phyloP scores from a whole-genome alignment of 2,888 invertebrate genomes.

The Epinotia brunnichana region DNA sequence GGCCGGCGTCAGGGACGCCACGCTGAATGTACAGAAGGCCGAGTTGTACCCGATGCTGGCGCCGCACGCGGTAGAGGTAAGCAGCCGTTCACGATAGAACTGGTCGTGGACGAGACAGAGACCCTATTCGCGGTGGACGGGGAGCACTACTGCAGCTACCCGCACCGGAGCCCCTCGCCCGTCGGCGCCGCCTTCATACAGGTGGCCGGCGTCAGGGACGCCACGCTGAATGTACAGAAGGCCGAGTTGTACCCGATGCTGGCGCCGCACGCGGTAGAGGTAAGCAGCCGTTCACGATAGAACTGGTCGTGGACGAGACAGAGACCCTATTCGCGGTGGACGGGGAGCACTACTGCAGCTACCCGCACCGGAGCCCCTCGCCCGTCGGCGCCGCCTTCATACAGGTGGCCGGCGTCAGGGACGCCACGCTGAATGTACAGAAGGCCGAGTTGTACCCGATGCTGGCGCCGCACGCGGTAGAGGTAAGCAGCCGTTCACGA shows the following conservation, averaged over 20 bases:
- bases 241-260: conserved; percentile 75
- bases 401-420: conserved; percentile 84
- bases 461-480: conserved; percentile 58
- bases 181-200: conserved; percentile 79
- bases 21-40: too few relatives aligned
- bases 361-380: conserved; percentile 82
- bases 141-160: conserved; percentile 87
- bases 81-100: conserved; percentile 79
- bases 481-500: conserved; percentile 53
- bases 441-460: conserved; percentile 79
- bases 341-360: conserved; percentile 89
- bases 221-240: conserved; percentile 85
- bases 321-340: conserved; percentile 88
- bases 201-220: conserved; percentile 84
- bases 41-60: too few relatives aligned
- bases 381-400: conserved; percentile 72
- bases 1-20: too few relatives aligned
- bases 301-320: conserved; percentile 84
- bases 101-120: conserved; percentile 84
- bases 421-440: conserved; percentile 86
- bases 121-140: conserved; percentile 89
- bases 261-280: conserved; percentile 62
- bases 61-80: too few relatives aligned
- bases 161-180: conserved; percentile 81
- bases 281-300: conserved; percentile 71